These are phyloP conservation scores for Phthorimaea operculella DNA, from an alignment of 1,140 invertebrate species.

Conservation along the genomic window DNA sequence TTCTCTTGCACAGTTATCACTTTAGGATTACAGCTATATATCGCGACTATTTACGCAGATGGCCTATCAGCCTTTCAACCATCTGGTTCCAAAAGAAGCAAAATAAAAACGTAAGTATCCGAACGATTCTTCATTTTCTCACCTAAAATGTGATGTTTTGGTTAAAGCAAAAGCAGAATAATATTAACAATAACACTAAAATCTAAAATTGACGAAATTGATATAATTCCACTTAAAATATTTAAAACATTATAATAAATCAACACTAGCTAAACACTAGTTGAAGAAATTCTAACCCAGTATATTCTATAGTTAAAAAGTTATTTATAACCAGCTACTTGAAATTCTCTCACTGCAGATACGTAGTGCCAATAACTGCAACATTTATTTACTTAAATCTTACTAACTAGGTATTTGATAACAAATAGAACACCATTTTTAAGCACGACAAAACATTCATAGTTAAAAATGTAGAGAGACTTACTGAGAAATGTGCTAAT, in stretches of 20 bases:
- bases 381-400: constrained; percentile 62
- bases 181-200: constrained; percentile 44
- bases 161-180: background rate
- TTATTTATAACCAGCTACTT: constrained; percentile 28
- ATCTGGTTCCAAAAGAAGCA: too few relatives aligned
- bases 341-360: constrained; percentile 28
- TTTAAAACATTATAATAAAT: constrained; percentile 39
- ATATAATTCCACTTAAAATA: constrained; percentile 63
- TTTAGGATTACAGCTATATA: constrained; percentile 22
- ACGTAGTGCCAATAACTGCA: constrained; percentile 69
- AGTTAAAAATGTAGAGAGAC: constrained; percentile 70
- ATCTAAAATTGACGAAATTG: constrained; percentile 68
- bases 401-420: constrained; percentile 69
- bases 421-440: constrained; percentile 70
- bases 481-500: constrained; percentile 70
- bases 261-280: constrained; percentile 37
- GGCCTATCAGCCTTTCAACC: too few relatives aligned
- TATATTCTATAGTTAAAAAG: constrained; percentile 24
- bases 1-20: constrained; percentile 53
- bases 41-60: background rate
- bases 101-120: too few relatives aligned
- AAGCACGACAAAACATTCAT: constrained; percentile 71
- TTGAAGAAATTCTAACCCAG: constrained; percentile 27
- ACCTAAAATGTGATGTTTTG: background rate
- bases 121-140: too few relatives aligned